Evolutionary conservation across 2,113 vertebrate genomes (phyloP).

Genomic region (Thryonomys swinderianus): DNA sequence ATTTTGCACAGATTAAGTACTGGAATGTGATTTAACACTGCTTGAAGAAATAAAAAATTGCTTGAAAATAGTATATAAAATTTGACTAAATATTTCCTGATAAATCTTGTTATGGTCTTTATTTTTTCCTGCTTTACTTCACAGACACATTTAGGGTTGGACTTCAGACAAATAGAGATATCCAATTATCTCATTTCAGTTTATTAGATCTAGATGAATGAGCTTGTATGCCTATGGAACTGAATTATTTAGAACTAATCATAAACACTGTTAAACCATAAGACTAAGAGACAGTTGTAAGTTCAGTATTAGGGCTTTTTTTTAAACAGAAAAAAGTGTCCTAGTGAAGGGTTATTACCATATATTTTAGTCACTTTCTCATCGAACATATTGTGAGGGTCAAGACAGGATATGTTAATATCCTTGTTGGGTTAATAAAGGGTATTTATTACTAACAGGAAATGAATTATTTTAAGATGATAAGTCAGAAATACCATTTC

Average conservation of each 20-base stretch:
- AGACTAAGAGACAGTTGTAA: not conserved
- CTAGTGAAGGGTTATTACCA: not conserved
- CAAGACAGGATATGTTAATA: not conserved
- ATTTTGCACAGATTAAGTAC: not conserved
- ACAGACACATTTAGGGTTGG: conserved; percentile 23
- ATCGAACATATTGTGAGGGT: not conserved
- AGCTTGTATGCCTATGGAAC: not conserved
- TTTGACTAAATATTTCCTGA: conserved; percentile 22
- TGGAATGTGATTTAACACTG: conserved; percentile 3
- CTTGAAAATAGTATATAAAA: conserved; percentile 49
- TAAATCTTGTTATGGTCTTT: conserved; percentile 24
- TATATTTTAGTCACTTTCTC: conserved; percentile 48
- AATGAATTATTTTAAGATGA: not conserved
- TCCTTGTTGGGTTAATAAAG: not conserved
- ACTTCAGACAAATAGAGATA: not conserved
- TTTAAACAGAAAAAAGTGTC: not conserved
- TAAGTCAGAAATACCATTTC: conserved; percentile 44
- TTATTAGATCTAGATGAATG: conserved; percentile 39
- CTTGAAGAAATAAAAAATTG: conserved; percentile 43
- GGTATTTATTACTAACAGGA: conserved; percentile 10
- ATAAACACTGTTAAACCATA: not conserved
- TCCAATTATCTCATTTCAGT: conserved; percentile 28
- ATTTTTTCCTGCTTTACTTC: conserved; percentile 50
- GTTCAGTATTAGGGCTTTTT: not conserved
- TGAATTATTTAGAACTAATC: conserved; percentile 22